phyloP scores from a whole-genome alignment of 2,113 vertebrate genomes.

The Ceyx melanurus region DNA sequence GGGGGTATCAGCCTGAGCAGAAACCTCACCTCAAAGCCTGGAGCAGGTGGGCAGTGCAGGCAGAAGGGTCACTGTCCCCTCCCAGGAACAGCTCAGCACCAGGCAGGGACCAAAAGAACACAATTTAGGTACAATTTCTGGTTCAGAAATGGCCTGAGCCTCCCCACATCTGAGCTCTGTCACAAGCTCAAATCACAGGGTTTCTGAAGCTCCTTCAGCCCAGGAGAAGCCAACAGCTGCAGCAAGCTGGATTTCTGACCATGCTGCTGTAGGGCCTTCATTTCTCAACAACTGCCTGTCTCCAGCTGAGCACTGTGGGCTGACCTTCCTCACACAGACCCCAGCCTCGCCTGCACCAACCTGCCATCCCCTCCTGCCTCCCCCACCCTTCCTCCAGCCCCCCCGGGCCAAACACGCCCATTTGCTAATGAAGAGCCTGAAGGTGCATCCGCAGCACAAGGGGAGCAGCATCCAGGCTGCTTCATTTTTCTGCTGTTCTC shows the following conservation, averaged over 20 bases:
- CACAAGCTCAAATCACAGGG: neutral
- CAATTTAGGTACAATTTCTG: neutral
- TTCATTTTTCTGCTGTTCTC: neutral
- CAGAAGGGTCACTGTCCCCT: neutral
- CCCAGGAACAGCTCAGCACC: neutral
- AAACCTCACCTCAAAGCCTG: fast-evolving
- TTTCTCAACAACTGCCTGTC: neutral
- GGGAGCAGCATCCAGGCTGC: neutral
- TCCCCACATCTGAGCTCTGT: neutral
- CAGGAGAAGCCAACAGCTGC: constrained; percentile 10
- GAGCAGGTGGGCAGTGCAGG: neutral
- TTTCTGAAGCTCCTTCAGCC: neutral
- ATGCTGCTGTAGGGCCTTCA: neutral
- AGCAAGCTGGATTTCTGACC: constrained; percentile 28
- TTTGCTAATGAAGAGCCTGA: neutral
- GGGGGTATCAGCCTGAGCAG: neutral
- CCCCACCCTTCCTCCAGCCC: neutral
- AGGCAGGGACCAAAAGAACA: neutral
- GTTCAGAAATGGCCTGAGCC: neutral
- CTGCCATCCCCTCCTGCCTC: neutral
- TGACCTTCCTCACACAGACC: neutral
- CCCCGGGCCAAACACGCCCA: neutral
- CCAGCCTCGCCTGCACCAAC: neutral
- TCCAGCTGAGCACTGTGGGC: neutral
- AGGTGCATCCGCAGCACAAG: neutral